Percentiles rank a stretch among this genome's conserved stretches.
phyloP scores from a whole-genome alignment of 2,797 vertebrate genomes.

The Novumbra hubbsi region DNA sequence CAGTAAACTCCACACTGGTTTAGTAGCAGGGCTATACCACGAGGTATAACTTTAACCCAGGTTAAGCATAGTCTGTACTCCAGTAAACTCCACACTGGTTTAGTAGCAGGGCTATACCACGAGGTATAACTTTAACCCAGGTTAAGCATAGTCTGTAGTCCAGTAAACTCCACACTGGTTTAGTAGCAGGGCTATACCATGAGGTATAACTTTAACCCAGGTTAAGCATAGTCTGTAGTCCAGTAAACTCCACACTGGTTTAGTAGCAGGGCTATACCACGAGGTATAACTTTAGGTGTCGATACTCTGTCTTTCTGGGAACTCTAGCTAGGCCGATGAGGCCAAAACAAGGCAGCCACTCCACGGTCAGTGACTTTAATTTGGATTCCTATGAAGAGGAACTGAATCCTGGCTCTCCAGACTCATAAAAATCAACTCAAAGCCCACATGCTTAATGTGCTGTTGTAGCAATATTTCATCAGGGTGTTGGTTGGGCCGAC shows the following conservation, averaged over 20 bases:
- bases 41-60: too few relatives aligned
- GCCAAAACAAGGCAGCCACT: constrained; percentile 1
- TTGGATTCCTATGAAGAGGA: constrained; percentile 1
- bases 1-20: too few relatives aligned
- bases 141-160: not conserved
- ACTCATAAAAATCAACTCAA: not conserved
- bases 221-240: not conserved
- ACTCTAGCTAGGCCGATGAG: constrained; percentile 7
- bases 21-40: too few relatives aligned
- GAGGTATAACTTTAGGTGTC: not conserved
- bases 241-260: not conserved
- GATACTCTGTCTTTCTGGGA: not conserved
- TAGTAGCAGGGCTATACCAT: too few relatives aligned
- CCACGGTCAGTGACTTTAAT: not conserved
- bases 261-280: constrained; percentile 1
- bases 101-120: too few relatives aligned
- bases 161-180: too few relatives aligned
- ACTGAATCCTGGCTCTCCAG: not conserved
- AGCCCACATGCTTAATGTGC: not conserved
- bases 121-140: too few relatives aligned
- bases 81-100: too few relatives aligned
- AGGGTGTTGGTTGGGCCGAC: not conserved
- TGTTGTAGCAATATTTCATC: not conserved
- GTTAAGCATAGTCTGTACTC: too few relatives aligned
- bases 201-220: too few relatives aligned